Evolutionary conservation across 2,888 invertebrate genomes (phyloP).

Genomic region (Notocelia uddmanniana): DNA sequence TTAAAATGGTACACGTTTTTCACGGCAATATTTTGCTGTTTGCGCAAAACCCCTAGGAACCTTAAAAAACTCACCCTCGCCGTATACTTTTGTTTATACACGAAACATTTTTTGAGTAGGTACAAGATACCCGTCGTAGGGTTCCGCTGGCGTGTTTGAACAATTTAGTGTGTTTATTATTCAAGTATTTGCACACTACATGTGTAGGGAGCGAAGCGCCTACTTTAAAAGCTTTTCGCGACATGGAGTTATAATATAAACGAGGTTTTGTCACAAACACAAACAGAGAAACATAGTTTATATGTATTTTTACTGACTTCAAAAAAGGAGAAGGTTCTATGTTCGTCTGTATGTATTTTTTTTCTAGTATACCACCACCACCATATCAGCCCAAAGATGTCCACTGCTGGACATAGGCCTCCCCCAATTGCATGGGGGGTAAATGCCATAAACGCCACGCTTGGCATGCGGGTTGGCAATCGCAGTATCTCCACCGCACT

Average conservation of each 20-base stretch:
- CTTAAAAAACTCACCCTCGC: constrained; percentile 3
- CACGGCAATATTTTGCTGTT: constrained; percentile 54
- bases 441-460: no score
- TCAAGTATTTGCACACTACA: constrained; percentile 49
- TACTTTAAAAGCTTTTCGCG: constrained; percentile 42
- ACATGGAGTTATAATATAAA: constrained; percentile 14
- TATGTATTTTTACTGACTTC: background rate
- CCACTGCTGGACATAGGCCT: no score
- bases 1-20: constrained; percentile 25
- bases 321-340: no score
- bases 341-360: no score
- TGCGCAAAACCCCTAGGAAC: constrained; percentile 56
- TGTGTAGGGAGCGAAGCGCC: constrained; percentile 30
- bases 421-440: no score
- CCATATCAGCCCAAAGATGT: no score
- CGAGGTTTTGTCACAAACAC: constrained; percentile 8
- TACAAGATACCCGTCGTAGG: constrained; percentile 39
- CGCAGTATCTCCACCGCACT: no score
- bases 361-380: no score
- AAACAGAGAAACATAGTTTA: background rate
- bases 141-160: constrained; percentile 60
- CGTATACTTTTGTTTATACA: constrained; percentile 32
- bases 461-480: no score
- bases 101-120: constrained; percentile 43
- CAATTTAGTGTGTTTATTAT: constrained; percentile 69